Conservation (phyloP, 2,888 invertebrate species). For the Apamea anceps region DNA sequence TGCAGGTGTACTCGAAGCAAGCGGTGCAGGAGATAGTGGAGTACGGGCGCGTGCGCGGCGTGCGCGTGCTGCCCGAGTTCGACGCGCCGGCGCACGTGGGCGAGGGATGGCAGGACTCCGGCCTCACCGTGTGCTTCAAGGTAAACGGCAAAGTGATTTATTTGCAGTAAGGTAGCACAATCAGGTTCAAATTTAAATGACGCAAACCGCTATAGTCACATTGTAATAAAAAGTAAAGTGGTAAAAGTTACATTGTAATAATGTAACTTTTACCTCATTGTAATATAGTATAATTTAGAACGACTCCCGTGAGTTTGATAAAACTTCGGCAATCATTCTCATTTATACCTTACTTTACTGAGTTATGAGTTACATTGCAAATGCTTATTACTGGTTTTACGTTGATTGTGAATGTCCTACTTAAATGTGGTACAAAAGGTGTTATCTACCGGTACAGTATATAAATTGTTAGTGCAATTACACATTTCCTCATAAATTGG, state of each 20-base stretch:
- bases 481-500: no score
- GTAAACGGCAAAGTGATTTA: slow-evolving; percentile 63
- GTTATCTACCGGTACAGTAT: no score
- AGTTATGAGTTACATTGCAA: no score
- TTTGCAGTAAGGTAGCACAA: neutral
- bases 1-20: slow-evolving; percentile 89
- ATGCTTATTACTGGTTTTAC: no score
- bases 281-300: neutral
- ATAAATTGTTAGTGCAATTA: no score
- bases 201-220: neutral
- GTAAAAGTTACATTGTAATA: no score
- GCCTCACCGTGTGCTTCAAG: slow-evolving; percentile 92
- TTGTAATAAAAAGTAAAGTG: no score
- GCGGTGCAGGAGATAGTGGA: slow-evolving; percentile 91
- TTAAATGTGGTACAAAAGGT: no score
- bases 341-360: no score
- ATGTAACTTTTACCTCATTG: neutral
- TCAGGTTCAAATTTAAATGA: neutral
- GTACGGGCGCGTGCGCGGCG: slow-evolving; percentile 93
- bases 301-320: neutral
- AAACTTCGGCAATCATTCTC: neutral
- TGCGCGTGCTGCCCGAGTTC: slow-evolving; percentile 97
- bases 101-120: slow-evolving; percentile 95
- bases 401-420: no score
- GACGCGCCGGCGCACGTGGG: slow-evolving; percentile 98